Base-by-base conservation (phyloP, 2,113 vertebrate species). In the Phrynosoma blainvillii region DNA sequence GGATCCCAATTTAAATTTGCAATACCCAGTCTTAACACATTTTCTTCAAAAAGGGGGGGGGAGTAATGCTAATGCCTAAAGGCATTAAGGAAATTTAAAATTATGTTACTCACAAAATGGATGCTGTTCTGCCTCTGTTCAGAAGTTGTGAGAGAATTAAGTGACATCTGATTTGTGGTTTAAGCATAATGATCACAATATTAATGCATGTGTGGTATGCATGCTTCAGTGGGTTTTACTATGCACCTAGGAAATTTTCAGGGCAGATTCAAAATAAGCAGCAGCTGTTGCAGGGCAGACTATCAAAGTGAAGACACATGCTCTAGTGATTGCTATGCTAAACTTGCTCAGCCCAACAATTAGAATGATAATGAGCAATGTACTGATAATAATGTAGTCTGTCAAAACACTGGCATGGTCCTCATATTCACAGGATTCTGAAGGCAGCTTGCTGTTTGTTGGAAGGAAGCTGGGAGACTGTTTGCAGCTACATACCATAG, bases 301-400 rank as follows among this genome's bases (percentile, higher is more conserved):
- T 14, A 56, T n/a, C 42, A 18, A 16, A 73, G 32, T 8, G 66
- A 84, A 83, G 73, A 56, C 11, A 23, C 62, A 70, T 83, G 87
- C 81, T 36, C 42, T 73, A 68, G 62, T 21, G 23, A 54, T 70
- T 68, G 18, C 36, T 32, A 32, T 82, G 74, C 42, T 77, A 76
- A 88, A 47, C 80, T 54, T 52, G 71, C 30, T 82, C 87, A 84
- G 62, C 30, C 30, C 74, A 20, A 6, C 30, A n/a, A 88, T 88
- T 84, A 56, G 81, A 66, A 68, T 78, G 87, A 30, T 70, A 84
- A 70, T 88, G 65, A 77, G 47, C 62, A 84, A 83, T 77, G n/a
- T 42, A 66, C 81, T 77, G 73, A 83, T 70, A 62, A 88, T 83
- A 88, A 84, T 84, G 75, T 77, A 36, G 80, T 77, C 74, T 83